Percentiles rank a stretch among this genome's conserved stretches.
Conservation (phyloP, 2,888 invertebrate species). For the Meiosimyza platycephala region DNA sequence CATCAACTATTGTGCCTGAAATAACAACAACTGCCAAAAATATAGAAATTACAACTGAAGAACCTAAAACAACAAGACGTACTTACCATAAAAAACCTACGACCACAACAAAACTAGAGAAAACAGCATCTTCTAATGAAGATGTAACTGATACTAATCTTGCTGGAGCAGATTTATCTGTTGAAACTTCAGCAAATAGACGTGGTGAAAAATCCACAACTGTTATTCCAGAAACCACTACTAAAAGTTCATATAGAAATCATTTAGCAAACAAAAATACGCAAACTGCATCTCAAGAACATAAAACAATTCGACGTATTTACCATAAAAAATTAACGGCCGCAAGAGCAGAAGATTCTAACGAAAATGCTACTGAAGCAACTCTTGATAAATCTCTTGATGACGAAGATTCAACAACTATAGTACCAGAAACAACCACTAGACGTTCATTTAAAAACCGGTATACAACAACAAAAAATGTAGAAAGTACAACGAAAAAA, state of each 20-base stretch:
- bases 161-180: not conserved
- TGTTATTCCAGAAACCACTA: slow-evolving; percentile 7
- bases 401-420: not conserved
- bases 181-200: not conserved
- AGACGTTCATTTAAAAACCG: not conserved
- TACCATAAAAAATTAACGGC: too few species aligned
- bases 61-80: not conserved
- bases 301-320: not conserved
- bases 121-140: slow-evolving; percentile 5
- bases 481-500: slow-evolving; percentile 36
- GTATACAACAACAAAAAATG: not conserved
- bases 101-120: too few species aligned
- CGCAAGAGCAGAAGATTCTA: slow-evolving; percentile 2
- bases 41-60: not conserved
- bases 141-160: not conserved
- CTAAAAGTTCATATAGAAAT: not conserved
- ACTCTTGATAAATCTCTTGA: slow-evolving; percentile 10
- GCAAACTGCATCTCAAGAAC: not conserved
- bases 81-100: too few species aligned
- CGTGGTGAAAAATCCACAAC: slow-evolving; percentile 13
- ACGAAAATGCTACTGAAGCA: slow-evolving; percentile 13
- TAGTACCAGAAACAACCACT: not conserved
- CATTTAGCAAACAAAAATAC: not conserved
- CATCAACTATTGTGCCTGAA: not conserved
- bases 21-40: not conserved